These are phyloP conservation scores for Phyllopteryx taeniolatus DNA, from an alignment of 2,113 vertebrate genomes.

Conservation along the genomic window DNA sequence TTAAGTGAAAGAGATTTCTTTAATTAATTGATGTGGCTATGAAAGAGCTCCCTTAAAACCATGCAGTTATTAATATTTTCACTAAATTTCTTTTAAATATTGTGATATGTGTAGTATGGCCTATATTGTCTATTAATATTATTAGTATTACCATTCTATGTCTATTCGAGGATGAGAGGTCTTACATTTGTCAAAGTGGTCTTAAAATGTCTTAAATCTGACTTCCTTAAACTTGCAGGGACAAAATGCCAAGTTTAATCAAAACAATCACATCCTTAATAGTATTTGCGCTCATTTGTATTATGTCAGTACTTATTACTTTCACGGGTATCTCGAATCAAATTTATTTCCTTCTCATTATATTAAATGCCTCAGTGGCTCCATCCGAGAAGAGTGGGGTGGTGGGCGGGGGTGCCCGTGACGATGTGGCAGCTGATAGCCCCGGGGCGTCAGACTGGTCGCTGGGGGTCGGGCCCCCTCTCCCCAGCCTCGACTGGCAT, in stretches of 20 bases:
- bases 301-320: conserved; percentile 21
- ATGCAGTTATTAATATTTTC: no score
- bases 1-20: no score
- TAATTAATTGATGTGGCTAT: no score
- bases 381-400: conserved; percentile 42
- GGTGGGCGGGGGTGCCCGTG: conserved; percentile 25
- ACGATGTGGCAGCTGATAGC: conserved; percentile 61
- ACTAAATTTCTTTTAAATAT: no score
- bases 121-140: no score
- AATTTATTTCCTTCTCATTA: conserved; percentile 44
- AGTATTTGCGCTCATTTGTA: conserved; percentile 8
- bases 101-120: no score
- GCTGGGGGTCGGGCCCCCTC: conserved; percentile 33
- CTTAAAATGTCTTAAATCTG: background rate
- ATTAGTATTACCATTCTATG: no score
- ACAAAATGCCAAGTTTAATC: background rate
- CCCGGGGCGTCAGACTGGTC: conserved; percentile 61
- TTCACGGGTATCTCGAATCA: conserved; percentile 10
- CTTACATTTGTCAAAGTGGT: no score
- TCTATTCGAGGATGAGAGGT: no score
- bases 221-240: background rate
- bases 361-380: conserved; percentile 53
- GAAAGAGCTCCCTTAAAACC: no score
- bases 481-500: conserved; percentile 67
- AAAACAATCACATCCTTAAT: background rate